phyloP scores from a whole-genome alignment of 2,113 vertebrate species.

The Hoplias malabaricus region DNA sequence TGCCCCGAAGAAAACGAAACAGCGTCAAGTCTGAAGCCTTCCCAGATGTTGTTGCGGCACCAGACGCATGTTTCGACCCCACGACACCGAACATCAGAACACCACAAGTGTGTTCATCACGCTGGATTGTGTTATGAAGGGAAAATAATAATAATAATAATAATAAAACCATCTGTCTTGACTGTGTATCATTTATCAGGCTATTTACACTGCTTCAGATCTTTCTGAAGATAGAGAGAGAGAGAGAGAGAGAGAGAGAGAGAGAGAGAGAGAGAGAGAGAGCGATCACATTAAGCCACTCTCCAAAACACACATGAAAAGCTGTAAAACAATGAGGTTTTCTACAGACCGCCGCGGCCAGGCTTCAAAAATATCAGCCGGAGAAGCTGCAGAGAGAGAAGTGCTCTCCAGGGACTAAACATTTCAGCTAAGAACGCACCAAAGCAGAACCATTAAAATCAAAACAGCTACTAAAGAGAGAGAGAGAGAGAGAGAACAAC shows the following conservation, averaged over 20 bases:
- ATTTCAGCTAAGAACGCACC: not conserved
- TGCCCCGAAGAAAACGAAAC: too few species aligned
- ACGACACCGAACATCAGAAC: too few species aligned
- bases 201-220: too few species aligned
- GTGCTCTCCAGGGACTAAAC: not conserved
- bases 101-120: too few species aligned
- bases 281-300: not conserved
- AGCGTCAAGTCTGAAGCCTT: too few species aligned
- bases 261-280: constrained; percentile 14
- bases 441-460: constrained; percentile 18
- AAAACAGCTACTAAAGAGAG: not conserved
- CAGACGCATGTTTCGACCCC: too few species aligned
- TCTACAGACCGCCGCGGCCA: constrained; percentile 13
- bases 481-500: not conserved
- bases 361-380: constrained; percentile 23
- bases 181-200: too few species aligned
- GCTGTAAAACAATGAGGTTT: constrained; percentile 12
- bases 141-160: too few species aligned
- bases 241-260: not conserved
- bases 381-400: not conserved
- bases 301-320: constrained; percentile 25
- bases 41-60: too few species aligned
- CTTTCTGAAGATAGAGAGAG: constrained; percentile 6
- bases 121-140: too few species aligned
- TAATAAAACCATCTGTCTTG: too few species aligned